Percentiles rank a stretch among this genome's conserved stretches.
Conservation (phyloP, 1,140 invertebrate genomes). For the Lamellibrachia luymesi region DNA sequence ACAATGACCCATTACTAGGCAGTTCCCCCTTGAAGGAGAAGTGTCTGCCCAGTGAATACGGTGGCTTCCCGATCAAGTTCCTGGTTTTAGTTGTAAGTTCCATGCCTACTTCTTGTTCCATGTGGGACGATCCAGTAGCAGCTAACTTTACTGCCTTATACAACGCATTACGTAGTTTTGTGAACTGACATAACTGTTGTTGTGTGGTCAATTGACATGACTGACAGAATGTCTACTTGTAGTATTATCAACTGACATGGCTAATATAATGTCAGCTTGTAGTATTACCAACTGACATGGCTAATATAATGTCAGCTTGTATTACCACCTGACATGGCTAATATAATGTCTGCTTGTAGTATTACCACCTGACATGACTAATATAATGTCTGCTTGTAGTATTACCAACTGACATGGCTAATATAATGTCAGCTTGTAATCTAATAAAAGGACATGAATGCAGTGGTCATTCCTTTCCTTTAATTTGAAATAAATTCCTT, state of each 20-base stretch:
- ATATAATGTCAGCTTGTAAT: too few species aligned
- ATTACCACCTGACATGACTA: not conserved
- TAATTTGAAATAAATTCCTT: too few species aligned
- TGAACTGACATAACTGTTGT: not conserved
- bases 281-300: not conserved
- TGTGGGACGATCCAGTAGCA: not conserved
- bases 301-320: not conserved
- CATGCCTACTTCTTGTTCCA: not conserved
- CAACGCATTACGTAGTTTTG: not conserved
- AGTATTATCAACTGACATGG: not conserved
- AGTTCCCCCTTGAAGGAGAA: conserved; percentile 54
- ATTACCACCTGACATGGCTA: not conserved
- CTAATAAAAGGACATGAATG: too few species aligned
- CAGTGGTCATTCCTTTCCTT: too few species aligned
- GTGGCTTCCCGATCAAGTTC: conserved; percentile 81
- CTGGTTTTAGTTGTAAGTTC: conserved; percentile 77
- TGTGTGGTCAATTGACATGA: not conserved
- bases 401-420: not conserved
- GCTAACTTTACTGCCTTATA: not conserved
- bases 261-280: not conserved
- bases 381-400: not conserved
- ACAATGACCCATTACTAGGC: conserved; percentile 59
- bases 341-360: not conserved
- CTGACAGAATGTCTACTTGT: too few species aligned
- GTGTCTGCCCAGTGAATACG: conserved; percentile 58